Base-by-base conservation (phyloP, 2,797 vertebrate genomes). In the Pterois miles region DNA sequence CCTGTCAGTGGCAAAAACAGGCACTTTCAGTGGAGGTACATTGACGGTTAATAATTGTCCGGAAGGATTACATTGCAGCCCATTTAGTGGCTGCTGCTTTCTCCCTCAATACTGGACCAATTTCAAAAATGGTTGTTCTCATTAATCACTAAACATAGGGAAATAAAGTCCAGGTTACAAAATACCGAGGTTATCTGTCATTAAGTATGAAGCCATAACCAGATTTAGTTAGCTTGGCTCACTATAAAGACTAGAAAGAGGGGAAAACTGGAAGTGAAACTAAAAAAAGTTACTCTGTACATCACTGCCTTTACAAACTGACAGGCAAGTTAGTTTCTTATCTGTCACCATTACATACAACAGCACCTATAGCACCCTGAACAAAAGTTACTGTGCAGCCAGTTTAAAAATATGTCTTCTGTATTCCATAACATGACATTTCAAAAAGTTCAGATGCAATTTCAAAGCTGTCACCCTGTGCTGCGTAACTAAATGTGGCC, bases 351-450 rank as follows among this genome's bases (percentile, higher is more conserved):
- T 38, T 33, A 16, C 34, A 46, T 59, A 29, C 34, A 38, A 16
- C n/a, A 27, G 14, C 50, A 53, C 34, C 23, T 65, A 12, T n/a
- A 34, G 20, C 33, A 40, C 63, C 67, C 33, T 34, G 25, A 50
- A n/a, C n/a, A 58, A 46, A 3, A 25, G 27, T 22, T 3, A 22
- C 1, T 22, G 23, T 52, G 13, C 58, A 48, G 8, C 29, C 40
- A 33, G n/a, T 38, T 70, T 9, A 48, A 33, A 33, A 11, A 66
- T 48, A 25, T 38, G 38, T 69, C 56, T 34, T 16, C 56, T 58
- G 13, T 72, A n/a, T 52, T 75, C 65, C 18, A 23, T 69, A 77
- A 65, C 63, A 36, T 74, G 80, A 74, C 70, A 69, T 84, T 80
- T 84, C 65, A 56, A 20, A 64, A 63, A 31, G 50, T 63, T 81